These are phyloP conservation scores for Acanthaster planci DNA, from an alignment of 35 echinoderm and acorn worm genomes.

Conservation along the genomic window DNA sequence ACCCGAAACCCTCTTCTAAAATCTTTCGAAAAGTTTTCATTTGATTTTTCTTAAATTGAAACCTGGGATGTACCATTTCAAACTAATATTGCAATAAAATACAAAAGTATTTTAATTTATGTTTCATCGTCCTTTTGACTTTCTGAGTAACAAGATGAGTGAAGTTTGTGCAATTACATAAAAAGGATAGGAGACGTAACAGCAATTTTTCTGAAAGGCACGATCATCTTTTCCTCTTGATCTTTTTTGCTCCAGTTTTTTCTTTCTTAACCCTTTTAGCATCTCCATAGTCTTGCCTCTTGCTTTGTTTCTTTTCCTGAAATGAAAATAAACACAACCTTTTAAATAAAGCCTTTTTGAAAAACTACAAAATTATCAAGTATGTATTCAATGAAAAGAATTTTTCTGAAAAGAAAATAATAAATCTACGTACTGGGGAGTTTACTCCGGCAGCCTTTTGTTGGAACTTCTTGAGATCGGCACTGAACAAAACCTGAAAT, in stretches of 20 bases:
- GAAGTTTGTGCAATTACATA: neutral
- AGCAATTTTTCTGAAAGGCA: neutral
- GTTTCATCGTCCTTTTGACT: too few relatives aligned
- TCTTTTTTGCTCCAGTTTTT: neutral
- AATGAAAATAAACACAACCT: neutral
- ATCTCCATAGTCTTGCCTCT: neutral
- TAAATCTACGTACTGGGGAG: neutral
- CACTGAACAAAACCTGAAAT: constrained; percentile 85
- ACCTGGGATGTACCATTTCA: too few relatives aligned
- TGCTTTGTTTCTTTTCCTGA: neutral
- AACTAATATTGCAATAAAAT: too few relatives aligned
- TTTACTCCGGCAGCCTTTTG: neutral
- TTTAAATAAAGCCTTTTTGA: neutral
- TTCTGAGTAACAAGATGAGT: too few relatives aligned
- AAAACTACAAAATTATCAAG: neutral
- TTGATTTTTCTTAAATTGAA: too few relatives aligned
- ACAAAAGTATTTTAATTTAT: too few relatives aligned
- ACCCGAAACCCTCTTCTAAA: too few relatives aligned
- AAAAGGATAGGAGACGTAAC: neutral
- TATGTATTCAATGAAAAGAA: too few relatives aligned
- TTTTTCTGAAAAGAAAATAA: neutral
- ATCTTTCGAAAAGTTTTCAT: too few relatives aligned
- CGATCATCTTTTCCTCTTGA: neutral
- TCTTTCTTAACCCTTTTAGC: neutral
- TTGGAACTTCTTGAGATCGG: constrained; percentile 90